Evolutionary conservation across 64 coral and sea anemone species (phyloP), one percentile per base, ranked within the genome.

Genomic region (Montipora foliosa): DNA sequence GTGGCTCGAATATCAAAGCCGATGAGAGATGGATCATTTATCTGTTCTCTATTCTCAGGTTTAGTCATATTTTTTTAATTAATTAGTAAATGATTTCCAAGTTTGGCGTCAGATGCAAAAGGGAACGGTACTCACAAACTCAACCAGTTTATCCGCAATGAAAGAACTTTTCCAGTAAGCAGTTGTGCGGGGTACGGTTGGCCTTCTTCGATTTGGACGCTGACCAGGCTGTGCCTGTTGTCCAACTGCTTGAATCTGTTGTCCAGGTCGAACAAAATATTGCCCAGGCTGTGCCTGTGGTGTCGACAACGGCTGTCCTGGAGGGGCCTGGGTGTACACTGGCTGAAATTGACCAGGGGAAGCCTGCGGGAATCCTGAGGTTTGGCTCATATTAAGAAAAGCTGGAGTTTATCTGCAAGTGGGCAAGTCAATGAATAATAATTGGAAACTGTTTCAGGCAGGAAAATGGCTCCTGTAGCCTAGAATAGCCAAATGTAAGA

Each of bases 121-220:
- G 8, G 25, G 47, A 76, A 71, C 10, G 14, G 7, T 45, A 77
- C 75, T 77, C 75, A 77, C 75, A 77, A 77, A 77, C 75, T 77
- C 75, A 77, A 46, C 44, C 37, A 77, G 6, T 77, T 16, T 77
- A 4, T 77, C 75, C 5, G 75, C 75, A 77, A 47, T 46, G 3
- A 77, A 77, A 46, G 75, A 3, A 46, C 75, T 46, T 46, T 77
- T 46, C 75, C 75, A 77, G 29, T 77, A 77, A 46, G 29, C 75
- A 77, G 75, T 77, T 14, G 75, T 77, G 25, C 4, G 10, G 25
- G 75, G 75, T 46, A 13, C 10, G 29, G 75, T 15, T 13, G 29
- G 75, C 75, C 25, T 46, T 47, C 10, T 6, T 77, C 5, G 6
- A 46, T 44, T 44, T 46, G 10, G 75, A 77, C 6, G 25, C 75